phyloP scores from a whole-genome alignment of 2,113 vertebrate genomes.

The Prietella phreatophila region DNA sequence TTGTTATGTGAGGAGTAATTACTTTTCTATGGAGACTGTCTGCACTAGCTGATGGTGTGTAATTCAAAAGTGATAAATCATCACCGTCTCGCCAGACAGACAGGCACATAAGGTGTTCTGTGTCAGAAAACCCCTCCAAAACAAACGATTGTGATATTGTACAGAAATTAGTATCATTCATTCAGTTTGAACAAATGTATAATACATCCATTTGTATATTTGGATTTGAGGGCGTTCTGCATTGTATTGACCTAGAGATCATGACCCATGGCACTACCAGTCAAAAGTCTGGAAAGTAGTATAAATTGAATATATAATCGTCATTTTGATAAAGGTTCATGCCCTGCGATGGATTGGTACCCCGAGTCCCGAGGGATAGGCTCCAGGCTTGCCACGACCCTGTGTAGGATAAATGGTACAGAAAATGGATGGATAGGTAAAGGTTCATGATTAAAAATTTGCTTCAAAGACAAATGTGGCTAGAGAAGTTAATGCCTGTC shows the following conservation, averaged over 20 bases:
- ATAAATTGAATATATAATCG: not conserved
- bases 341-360: no score
- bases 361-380: no score
- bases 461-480: not conserved
- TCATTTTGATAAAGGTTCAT: not conserved
- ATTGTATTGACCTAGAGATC: not conserved
- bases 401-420: no score
- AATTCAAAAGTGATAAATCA: slow-evolving; percentile 54
- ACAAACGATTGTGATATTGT: not conserved
- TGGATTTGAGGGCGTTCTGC: not conserved
- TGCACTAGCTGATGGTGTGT: slow-evolving; percentile 32
- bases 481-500: not conserved
- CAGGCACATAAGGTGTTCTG: not conserved
- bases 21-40: slow-evolving; percentile 45
- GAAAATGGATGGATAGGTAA: no score
- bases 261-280: not conserved
- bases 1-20: slow-evolving; percentile 49
- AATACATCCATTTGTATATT: not conserved
- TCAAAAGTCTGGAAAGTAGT: not conserved
- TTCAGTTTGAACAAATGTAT: not conserved
- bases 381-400: no score
- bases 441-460: not conserved
- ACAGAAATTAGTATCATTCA: not conserved
- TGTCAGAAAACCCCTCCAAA: not conserved
- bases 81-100: slow-evolving; percentile 11